Evolutionary conservation across 2,113 vertebrate species (phyloP), one percentile per base, ranked within the genome.

Genomic region (Alexandromys fortis): DNA sequence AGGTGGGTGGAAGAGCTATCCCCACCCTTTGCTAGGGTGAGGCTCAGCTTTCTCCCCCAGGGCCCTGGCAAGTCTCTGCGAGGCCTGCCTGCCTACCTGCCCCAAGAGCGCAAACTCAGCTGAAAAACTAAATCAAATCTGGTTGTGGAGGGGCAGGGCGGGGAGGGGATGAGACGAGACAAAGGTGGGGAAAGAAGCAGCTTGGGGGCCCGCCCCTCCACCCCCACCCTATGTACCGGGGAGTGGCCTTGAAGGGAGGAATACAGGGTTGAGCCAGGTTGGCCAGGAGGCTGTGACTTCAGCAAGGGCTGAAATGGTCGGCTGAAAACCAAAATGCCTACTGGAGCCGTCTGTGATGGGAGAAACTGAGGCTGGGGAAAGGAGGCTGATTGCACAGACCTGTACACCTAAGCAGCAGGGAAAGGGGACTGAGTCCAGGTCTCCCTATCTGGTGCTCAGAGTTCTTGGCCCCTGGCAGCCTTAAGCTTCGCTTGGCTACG

Each of bases 21-120:
- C 95, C 98, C 98, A 97, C 98, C 98, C 98, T 97, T 88, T 55
- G n/a, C 86, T 90, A 96, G 98, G 98, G 98, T 97, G 98, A 97
- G 98, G 98, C 97, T 78, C 95, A 42, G 96, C 72, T 94, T 97
- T 98, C 98, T 97, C 96, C 98, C 98, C 98, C 97, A 93, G 97
- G 98, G 98, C 98, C 97, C 96, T 93, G 97, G 98, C 97, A 16
- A 98, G 98, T 98, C 98, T 95, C 96, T 98, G 94, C 96, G 88
- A 98, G 97, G 94, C 97, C 97, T 97, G 90, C 98, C 97, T 97
- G 87, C 98, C 73, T 77, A 63, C 89, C 98, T 97, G 97, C 98
- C 55, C 35, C 49, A 22, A 85, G 75, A 95, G 89, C 90, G 97
- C 96, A 79, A 16, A 86, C 86, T 93, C 96, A 97, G 95, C 96